Evolutionary conservation across 2,797 vertebrate species (phyloP).

Genomic region (Phataginus tricuspis): DNA sequence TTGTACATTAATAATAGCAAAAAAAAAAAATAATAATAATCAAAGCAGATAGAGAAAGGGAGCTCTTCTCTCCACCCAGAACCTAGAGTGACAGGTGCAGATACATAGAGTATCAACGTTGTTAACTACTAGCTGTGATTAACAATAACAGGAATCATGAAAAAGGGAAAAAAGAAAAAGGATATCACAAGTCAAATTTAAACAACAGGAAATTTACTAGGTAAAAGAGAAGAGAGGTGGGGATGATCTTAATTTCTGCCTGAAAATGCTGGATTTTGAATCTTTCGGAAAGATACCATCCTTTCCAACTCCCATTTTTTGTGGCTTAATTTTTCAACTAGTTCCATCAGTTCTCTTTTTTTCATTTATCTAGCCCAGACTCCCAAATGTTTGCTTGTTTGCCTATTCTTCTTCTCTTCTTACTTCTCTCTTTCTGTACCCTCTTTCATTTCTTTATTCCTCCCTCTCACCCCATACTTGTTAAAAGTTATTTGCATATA

Average conservation of each 20-base stretch:
- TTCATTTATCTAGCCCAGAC: conserved; percentile 24
- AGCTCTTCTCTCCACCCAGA: not conserved
- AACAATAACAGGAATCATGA: not conserved
- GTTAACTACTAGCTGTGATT: not conserved
- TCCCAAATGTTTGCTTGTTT: conserved; percentile 25
- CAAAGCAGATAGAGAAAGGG: not conserved
- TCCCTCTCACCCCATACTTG: conserved; percentile 72
- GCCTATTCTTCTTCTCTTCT: not conserved
- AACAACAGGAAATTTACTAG: not conserved
- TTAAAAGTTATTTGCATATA: conserved; percentile 77
- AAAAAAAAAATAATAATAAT: not conserved
- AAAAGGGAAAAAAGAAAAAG: not conserved
- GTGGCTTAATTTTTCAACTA: conserved; percentile 32
- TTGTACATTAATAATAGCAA: too few relatives aligned
- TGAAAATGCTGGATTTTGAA: conserved; percentile 28
- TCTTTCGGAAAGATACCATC: not conserved
- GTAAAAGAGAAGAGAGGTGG: not conserved
- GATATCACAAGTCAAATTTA: not conserved
- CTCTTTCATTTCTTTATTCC: conserved; percentile 58
- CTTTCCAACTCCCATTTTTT: not conserved
- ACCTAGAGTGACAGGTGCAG: not conserved
- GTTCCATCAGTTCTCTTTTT: not conserved
- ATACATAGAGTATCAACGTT: conserved; percentile 22
- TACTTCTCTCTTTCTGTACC: conserved; percentile 40
- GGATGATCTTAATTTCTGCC: not conserved